Percentiles rank a stretch among this genome's conserved stretches.
Conservation (phyloP, 2,888 invertebrate species). For the Cantharis rustica region DNA sequence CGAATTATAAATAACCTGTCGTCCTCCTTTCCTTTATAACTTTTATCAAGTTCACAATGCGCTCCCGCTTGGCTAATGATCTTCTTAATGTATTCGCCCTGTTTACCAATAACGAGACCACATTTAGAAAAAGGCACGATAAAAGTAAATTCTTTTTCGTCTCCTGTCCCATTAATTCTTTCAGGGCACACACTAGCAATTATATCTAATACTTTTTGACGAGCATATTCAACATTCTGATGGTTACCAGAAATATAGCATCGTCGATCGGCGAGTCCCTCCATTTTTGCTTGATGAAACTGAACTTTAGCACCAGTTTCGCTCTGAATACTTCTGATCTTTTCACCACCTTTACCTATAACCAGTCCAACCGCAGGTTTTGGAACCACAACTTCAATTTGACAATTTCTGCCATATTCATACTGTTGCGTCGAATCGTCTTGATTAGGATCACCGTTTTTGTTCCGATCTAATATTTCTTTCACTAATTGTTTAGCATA, state of each 20-base stretch:
- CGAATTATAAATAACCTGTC: constrained; percentile 93
- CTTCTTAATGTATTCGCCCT: no score
- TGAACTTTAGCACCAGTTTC: constrained; percentile 95
- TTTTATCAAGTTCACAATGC: constrained; percentile 94
- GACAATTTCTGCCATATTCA: constrained; percentile 37
- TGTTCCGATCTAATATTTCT: constrained; percentile 73
- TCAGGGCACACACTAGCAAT: constrained; percentile 82
- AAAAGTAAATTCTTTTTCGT: constrained; percentile 73
- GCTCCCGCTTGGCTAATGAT: no score
- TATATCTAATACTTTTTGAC: constrained; percentile 86
- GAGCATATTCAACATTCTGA: constrained; percentile 85
- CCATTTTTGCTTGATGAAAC: constrained; percentile 85
- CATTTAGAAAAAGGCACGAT: constrained; percentile 94
- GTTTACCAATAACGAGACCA: constrained; percentile 95
- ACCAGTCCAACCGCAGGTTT: constrained; percentile 94
- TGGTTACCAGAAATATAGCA: constrained; percentile 88
- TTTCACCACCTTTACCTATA: constrained; percentile 98
- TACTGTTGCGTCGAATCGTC: constrained; percentile 49
- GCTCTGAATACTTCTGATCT: constrained; percentile 95
- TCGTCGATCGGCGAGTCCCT: constrained; percentile 86
- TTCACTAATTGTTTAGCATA: constrained; percentile 92
- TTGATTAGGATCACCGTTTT: constrained; percentile 58
- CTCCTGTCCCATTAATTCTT: constrained; percentile 66
- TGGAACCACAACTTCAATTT: constrained; percentile 80
- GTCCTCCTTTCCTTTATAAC: constrained; percentile 75